These are phyloP conservation scores for Chrysodeixis includens DNA, from an alignment of 2,888 invertebrate species.

Conservation along the genomic window DNA sequence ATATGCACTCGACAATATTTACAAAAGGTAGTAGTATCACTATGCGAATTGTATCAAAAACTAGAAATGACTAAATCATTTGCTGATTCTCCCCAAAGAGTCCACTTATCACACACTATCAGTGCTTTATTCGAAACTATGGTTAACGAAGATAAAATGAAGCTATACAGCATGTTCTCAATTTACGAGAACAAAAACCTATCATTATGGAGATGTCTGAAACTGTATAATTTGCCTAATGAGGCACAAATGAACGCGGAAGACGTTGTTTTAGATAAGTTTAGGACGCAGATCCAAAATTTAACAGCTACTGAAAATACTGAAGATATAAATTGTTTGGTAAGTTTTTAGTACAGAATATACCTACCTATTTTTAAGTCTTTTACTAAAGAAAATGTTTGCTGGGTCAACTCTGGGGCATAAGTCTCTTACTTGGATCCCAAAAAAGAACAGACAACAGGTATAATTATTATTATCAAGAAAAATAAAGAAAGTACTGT, in stretches of 20 bases:
- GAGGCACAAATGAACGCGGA: slow-evolving; percentile 60
- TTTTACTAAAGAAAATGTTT: no score
- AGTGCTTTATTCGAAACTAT: slow-evolving; percentile 67
- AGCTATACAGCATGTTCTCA: slow-evolving; percentile 67
- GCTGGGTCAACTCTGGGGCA: no score
- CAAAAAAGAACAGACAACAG: no score
- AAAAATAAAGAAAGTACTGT: no score
- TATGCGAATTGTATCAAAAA: slow-evolving; percentile 73
- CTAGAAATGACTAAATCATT: slow-evolving; percentile 65
- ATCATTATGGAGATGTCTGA: slow-evolving; percentile 69
- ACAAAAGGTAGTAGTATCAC: slow-evolving; percentile 64
- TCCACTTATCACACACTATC: slow-evolving; percentile 69
- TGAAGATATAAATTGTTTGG: slow-evolving; percentile 59
- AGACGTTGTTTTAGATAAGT: slow-evolving; percentile 58
- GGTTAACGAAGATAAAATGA: slow-evolving; percentile 68
- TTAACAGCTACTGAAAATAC: slow-evolving; percentile 22
- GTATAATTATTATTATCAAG: no score
- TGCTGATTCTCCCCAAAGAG: slow-evolving; percentile 70
- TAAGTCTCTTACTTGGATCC: no score
- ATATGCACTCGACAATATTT: slow-evolving; percentile 61
- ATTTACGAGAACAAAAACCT: slow-evolving; percentile 65
- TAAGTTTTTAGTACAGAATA: slow-evolving; percentile 46
- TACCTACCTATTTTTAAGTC: no score
- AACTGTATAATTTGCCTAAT: slow-evolving; percentile 68
- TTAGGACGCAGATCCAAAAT: slow-evolving; percentile 54